Evolutionary conservation across 2,888 invertebrate species (phyloP).

Genomic region (Leptopilina drosophilae): DNA sequence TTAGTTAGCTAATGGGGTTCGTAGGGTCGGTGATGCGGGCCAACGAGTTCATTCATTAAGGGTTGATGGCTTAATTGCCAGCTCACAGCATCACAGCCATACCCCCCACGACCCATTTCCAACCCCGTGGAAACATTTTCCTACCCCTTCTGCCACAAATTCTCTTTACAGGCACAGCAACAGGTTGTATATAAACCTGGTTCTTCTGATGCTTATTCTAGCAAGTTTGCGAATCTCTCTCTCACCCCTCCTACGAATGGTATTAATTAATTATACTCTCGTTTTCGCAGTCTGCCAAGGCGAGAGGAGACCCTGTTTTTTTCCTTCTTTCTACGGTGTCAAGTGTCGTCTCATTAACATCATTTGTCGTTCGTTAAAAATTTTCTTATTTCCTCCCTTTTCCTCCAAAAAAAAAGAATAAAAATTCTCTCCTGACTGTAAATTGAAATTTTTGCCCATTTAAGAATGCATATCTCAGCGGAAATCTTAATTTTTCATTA

Average conservation of each 20-base stretch:
- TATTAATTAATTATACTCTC: slow-evolving; percentile 72
- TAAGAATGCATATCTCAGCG: too few relatives aligned
- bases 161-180: slow-evolving; percentile 64
- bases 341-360: slow-evolving; percentile 59
- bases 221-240: slow-evolving; percentile 64
- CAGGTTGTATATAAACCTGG: slow-evolving; percentile 64
- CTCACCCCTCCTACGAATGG: slow-evolving; percentile 66
- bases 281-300: slow-evolving; percentile 47
- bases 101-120: slow-evolving; percentile 59
- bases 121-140: slow-evolving; percentile 55
- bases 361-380: slow-evolving; percentile 39
- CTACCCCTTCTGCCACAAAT: slow-evolving; percentile 54
- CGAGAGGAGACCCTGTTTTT: neutral
- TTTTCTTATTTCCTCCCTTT: neutral
- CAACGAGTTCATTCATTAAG: slow-evolving; percentile 75
- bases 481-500: too few relatives aligned
- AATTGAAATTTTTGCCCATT: neutral
- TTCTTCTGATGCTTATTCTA: slow-evolving; percentile 50
- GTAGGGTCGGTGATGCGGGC: slow-evolving; percentile 63
- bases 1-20: slow-evolving; percentile 76
- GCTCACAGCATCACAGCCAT: slow-evolving; percentile 70
- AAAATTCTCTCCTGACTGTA: neutral
- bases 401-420: neutral
- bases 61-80: slow-evolving; percentile 77
- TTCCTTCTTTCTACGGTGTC: slow-evolving; percentile 46